These are phyloP conservation scores for Ceratitis capitata DNA, from an alignment of 1,140 invertebrate genomes.

Conservation along the genomic window DNA sequence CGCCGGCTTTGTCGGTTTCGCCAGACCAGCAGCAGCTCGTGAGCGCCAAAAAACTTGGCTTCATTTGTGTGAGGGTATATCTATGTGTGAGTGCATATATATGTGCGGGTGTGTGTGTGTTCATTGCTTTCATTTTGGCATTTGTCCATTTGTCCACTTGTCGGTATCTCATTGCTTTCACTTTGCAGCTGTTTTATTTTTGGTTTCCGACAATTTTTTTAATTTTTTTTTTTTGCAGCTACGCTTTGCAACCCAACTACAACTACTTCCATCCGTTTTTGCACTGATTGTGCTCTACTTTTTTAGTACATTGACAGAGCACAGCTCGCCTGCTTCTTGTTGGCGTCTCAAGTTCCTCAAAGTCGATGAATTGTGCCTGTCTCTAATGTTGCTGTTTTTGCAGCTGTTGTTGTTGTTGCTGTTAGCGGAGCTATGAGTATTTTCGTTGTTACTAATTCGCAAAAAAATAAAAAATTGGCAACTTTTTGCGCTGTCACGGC, in stretches of 20 bases:
- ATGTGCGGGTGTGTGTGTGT: too few species aligned
- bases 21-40: not conserved
- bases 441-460: not conserved
- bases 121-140: constrained; percentile 20
- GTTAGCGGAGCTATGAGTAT: not conserved
- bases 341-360: not conserved
- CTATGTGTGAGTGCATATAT: not conserved
- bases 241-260: not conserved
- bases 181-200: constrained; percentile 28
- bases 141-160: constrained; percentile 31
- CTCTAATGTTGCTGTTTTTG: not conserved
- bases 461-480: constrained; percentile 4
- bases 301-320: not conserved
- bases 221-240: not conserved
- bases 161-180: constrained; percentile 35
- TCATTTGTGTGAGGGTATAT: too few species aligned
- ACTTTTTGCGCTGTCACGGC: not conserved
- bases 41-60: not conserved
- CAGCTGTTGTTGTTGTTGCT: not conserved
- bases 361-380: not conserved
- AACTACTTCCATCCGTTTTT: not conserved
- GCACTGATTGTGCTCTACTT: not conserved
- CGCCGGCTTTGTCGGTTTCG: not conserved
- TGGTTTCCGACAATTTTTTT: not conserved
- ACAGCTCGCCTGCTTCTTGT: not conserved